phyloP scores from a whole-genome alignment of 2,113 vertebrate species.

The Corydoras sp. region DNA sequence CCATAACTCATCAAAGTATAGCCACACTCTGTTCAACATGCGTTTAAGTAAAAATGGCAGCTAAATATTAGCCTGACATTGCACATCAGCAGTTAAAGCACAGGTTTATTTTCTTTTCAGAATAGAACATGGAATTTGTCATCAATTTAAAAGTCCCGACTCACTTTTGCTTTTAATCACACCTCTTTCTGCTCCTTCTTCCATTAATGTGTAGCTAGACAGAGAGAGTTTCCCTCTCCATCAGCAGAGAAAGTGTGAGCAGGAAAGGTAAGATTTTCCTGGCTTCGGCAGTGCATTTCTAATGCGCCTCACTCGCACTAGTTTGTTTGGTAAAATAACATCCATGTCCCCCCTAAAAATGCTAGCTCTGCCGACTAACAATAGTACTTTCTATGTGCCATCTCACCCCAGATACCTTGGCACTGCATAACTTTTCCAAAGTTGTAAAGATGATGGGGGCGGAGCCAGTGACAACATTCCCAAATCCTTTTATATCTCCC shows the following conservation, averaged over 20 bases:
- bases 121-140: slow-evolving; percentile 35
- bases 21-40: slow-evolving; percentile 19
- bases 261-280: slow-evolving; percentile 79
- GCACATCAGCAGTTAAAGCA: slow-evolving; percentile 32
- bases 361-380: slow-evolving; percentile 33
- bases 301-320: slow-evolving; percentile 58
- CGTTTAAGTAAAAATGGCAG: slow-evolving; percentile 38
- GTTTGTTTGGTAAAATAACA: slow-evolving; percentile 76
- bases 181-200: slow-evolving; percentile 12
- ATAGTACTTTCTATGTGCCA: slow-evolving; percentile 57
- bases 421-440: slow-evolving; percentile 47
- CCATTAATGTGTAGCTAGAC: slow-evolving; percentile 44
- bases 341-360: slow-evolving; percentile 51
- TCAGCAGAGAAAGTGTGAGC: slow-evolving; percentile 67
- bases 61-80: slow-evolving; percentile 40
- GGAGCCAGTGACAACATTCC: slow-evolving; percentile 6
- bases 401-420: slow-evolving; percentile 44
- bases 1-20: slow-evolving; percentile 11
- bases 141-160: slow-evolving; percentile 36
- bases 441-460: slow-evolving; percentile 42
- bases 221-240: slow-evolving; percentile 76
- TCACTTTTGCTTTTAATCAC: slow-evolving; percentile 33
- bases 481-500: slow-evolving; percentile 20
- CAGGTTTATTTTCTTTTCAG: slow-evolving; percentile 41
- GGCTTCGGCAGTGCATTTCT: slow-evolving; percentile 66